Evolutionary conservation across 2,888 invertebrate species (phyloP).

Genomic region (Cacoxenus indagator): DNA sequence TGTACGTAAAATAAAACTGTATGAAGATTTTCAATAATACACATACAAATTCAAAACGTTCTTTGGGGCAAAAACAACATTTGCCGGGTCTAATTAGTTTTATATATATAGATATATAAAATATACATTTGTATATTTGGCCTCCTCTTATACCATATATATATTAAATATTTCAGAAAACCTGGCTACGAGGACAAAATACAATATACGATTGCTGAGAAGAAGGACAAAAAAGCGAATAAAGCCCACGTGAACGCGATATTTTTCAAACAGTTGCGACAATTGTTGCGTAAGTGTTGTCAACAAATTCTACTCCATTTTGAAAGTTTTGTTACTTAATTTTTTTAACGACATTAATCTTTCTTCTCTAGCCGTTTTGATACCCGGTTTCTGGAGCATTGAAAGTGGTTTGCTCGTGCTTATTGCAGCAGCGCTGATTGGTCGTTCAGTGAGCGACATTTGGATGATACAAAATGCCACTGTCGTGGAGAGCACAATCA

Average conservation of each 20-base stretch:
- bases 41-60: too few species aligned
- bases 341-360: neutral
- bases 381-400: constrained; percentile 83
- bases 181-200: constrained; percentile 79
- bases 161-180: constrained; percentile 72
- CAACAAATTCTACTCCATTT: neutral
- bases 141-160: too few species aligned
- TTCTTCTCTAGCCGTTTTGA: constrained; percentile 74
- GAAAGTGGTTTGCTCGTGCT: constrained; percentile 82
- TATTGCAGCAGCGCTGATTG: constrained; percentile 85
- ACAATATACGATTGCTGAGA: constrained; percentile 84
- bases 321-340: neutral
- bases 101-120: too few species aligned
- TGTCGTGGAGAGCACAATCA: constrained; percentile 93
- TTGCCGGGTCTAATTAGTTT: too few species aligned
- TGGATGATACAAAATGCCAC: constrained; percentile 98
- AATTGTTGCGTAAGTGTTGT: constrained; percentile 73
- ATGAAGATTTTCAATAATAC: too few species aligned
- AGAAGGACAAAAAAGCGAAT: constrained; percentile 73
- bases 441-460: constrained; percentile 93
- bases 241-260: constrained; percentile 83
- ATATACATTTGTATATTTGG: too few species aligned
- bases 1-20: too few species aligned
- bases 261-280: constrained; percentile 80
- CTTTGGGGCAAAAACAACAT: too few species aligned